Percentiles rank a stretch among this genome's conserved stretches.
Conservation (phyloP, 2,113 vertebrate species). For the Todiramphus saurophagus region DNA sequence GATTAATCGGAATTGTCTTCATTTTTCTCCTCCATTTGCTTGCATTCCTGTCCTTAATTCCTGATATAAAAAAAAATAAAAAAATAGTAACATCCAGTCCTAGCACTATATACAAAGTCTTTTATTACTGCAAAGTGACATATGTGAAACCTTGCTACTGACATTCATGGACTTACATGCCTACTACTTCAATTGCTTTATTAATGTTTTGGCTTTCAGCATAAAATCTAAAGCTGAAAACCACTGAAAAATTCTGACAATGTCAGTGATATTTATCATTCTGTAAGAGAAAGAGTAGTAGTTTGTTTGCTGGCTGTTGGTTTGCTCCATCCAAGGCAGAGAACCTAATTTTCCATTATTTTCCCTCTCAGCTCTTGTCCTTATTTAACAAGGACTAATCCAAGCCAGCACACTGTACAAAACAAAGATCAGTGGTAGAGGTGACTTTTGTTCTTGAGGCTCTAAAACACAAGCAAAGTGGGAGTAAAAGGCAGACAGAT, state of each 20-base stretch:
- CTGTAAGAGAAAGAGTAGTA: conserved; percentile 23
- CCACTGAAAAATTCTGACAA: conserved; percentile 34
- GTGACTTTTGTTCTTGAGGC: background rate
- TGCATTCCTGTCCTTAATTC: conserved; percentile 41
- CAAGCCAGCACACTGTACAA: background rate
- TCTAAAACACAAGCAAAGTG: background rate
- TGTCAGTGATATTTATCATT: conserved; percentile 67
- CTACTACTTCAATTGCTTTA: conserved; percentile 64
- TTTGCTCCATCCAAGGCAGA: background rate
- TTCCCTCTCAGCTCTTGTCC: background rate
- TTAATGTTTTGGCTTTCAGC: conserved; percentile 70
- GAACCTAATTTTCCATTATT: background rate
- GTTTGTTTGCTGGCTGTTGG: conserved; percentile 31
- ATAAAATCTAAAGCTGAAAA: conserved; percentile 56
- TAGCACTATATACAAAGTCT: conserved; percentile 36
- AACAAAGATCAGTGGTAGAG: background rate
- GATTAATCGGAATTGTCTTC: conserved; percentile 82
- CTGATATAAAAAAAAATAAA: conserved; percentile 51
- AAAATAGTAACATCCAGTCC: conserved; percentile 31
- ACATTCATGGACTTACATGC: conserved; percentile 70
- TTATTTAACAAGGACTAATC: background rate
- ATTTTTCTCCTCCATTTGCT: conserved; percentile 72
- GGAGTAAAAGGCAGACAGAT: background rate
- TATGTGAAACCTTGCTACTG: conserved; percentile 63
- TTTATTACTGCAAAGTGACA: conserved; percentile 68